Base-by-base conservation (phyloP, 64 coral and sea anemone genomes). In the Hydrozoanthus tunicans region DNA sequence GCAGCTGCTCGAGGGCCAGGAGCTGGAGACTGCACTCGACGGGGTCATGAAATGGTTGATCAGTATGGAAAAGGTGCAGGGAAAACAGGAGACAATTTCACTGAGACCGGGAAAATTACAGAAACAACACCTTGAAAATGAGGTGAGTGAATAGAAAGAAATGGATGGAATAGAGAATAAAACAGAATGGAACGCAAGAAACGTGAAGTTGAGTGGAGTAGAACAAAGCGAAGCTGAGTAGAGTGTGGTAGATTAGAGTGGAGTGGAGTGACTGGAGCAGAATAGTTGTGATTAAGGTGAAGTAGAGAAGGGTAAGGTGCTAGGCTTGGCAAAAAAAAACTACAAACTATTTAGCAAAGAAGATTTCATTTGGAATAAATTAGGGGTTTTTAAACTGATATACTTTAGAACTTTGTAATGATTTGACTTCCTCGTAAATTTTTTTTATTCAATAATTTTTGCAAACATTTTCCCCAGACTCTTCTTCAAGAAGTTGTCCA, bases 11-110 rank as follows among this genome's bases (percentile, higher is more conserved):
- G 92, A 97, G 70, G 80, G 90, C 14, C 95, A 97, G 78, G 79
- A 97, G 10, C 78, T 97, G 57, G 95, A 97, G 74, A 74, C 62
- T 20, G 90, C 95, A 5, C 83, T 97, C 23, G 60, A 71, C 77
- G 92, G 94, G 75, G 81, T 94, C 79, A 86, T 97, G 58, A 81
- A 88, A 20, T 97, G 92, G 95, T 57, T 97, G 27, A 82, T 90
- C 43, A 90, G 94, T 56, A 79, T 89, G 60, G 95, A 97, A 51
- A 91, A 86, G 84, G 51, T 77, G 32, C 90, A 94, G 1, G 85
- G 70, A 25, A 93, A 93, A 61, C 95, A 97, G 74, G 92, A 94
- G 61, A 62, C 92, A 12, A 83, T 92, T 79, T 64, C 88, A 3
- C 56, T 97, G 70, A 77, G 93, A 60, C 92, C 92, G 20, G 73